Percentiles rank a stretch among this genome's conserved stretches.
phyloP scores from a whole-genome alignment of 1,140 invertebrate genomes.

The Galendromus occidentalis region DNA sequence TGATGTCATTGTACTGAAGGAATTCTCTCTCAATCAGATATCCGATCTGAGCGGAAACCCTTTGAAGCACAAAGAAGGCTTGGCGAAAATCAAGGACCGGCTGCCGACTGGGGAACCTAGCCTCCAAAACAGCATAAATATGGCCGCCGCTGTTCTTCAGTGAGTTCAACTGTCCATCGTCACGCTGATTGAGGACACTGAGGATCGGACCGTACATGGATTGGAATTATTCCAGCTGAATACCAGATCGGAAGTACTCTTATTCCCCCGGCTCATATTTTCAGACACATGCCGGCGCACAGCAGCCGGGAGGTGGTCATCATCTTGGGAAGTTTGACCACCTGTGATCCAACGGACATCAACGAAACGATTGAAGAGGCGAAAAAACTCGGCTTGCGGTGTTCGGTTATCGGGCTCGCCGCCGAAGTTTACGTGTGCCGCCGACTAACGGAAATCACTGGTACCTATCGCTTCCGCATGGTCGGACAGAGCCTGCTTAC shows the following conservation, averaged over 20 bases:
- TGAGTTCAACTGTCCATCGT: conserved; percentile 20
- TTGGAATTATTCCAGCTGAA: not conserved
- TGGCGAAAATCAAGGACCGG: conserved; percentile 27
- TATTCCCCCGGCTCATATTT: not conserved
- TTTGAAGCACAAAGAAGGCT: conserved; percentile 26
- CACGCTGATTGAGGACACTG: not conserved
- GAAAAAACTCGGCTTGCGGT: conserved; percentile 42
- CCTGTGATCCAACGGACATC: conserved; percentile 88
- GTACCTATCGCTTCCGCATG: no score
- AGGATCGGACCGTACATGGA: not conserved
- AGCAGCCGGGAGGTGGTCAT: conserved; percentile 49
- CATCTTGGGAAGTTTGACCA: conserved; percentile 77
- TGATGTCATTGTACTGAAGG: no score
- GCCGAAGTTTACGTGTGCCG: conserved; percentile 85
- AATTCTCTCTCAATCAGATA: not conserved
- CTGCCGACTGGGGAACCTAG: conserved; percentile 65
- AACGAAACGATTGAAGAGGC: conserved; percentile 58
- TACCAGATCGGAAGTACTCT: not conserved
- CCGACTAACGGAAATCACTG: conserved; percentile 57
- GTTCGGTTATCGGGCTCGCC: conserved; percentile 78
- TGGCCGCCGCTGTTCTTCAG: conserved; percentile 60
- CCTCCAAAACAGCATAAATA: conserved; percentile 75
- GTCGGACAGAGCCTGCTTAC: no score
- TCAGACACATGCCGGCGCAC: conserved; percentile 63
- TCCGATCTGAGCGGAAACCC: conserved; percentile 28